Percentiles rank a stretch among this genome's conserved stretches.
Conservation (phyloP, 2,113 vertebrate species). For the Spermophilus dauricus region DNA sequence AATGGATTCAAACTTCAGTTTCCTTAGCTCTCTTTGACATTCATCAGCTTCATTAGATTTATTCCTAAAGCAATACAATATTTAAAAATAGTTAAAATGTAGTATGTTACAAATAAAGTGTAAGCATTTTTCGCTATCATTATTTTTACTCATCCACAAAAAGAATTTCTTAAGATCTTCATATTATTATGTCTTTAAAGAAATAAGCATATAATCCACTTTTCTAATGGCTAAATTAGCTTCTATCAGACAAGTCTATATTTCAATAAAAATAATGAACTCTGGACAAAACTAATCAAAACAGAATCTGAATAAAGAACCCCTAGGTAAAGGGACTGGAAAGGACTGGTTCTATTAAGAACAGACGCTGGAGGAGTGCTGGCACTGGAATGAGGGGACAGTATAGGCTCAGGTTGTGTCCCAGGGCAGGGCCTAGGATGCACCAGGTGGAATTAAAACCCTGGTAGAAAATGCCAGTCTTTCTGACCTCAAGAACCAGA, state of each 20-base stretch:
- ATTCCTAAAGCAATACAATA: conserved; percentile 87
- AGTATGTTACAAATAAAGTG: conserved; percentile 27
- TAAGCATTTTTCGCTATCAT: background rate
- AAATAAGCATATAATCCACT: conserved; percentile 4
- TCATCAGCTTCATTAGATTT: conserved; percentile 89
- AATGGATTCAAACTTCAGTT: conserved; percentile 88
- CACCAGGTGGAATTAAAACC: background rate
- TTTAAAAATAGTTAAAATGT: conserved; percentile 40
- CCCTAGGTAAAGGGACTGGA: background rate
- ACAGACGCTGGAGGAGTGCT: background rate
- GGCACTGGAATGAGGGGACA: background rate
- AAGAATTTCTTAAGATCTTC: conserved; percentile 31
- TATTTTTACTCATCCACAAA: conserved; percentile 3
- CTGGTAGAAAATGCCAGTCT: background rate
- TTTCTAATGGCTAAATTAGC: background rate
- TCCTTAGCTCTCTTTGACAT: conserved; percentile 88
- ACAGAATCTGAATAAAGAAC: background rate
- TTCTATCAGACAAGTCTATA: background rate
- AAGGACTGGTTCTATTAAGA: background rate
- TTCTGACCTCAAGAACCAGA: background rate
- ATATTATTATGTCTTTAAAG: conserved; percentile 50
- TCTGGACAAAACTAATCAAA: conserved; percentile 6
- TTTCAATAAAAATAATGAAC: conserved; percentile 37
- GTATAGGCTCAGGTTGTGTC: background rate
- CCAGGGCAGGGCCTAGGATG: background rate